Base-by-base conservation (phyloP, 1,140 invertebrate species). In the Dreissena rostriformis region DNA sequence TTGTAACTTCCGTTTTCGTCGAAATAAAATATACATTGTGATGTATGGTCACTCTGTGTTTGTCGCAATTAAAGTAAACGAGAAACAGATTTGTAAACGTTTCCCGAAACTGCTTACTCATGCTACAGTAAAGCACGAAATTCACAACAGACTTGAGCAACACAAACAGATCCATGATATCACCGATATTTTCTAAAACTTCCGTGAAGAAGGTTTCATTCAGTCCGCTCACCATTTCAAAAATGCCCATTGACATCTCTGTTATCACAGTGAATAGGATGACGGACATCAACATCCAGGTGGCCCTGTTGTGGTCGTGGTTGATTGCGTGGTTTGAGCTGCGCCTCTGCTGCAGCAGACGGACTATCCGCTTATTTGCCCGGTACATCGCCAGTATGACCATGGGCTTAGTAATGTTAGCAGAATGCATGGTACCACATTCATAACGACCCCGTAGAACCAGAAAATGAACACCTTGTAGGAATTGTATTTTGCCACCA, bases 61-160 rank as follows among this genome's bases (percentile, higher is more conserved):
- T 39, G 39, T 8, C 39, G 39, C 39, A 39, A 5, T 8, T 39
- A 5, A 39, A 39, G 53, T 85, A 73, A 39, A 72, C 74, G 12
- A 91, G 77, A 84, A 98, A 96, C 51, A 98, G 90, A 77, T 96
- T 95, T 6, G 96, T 95, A 90, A 98, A 98, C 0, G 97, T 98
- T 66, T 96, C 95, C 17, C 98, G 95, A 92, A 99, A 99, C 94
- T 98, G 97, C 67, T 96, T 95, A 61, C 97, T 97, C 98, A 99
- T 99, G 39, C 96, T 96, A 87, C 98, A 98, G 91, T 99, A 99
- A 11, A 99, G 95, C 63, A 99, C 96, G 91, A 99, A 99, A 91
- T 98, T 98, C 65, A 98, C 96, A 10, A 97, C 96, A 10, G 97
- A 97, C 93, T 99, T 99, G 72, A 98, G 93, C 2, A 99, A 94